Evolutionary conservation across 2,797 vertebrate genomes (phyloP), one percentile per base, ranked within the genome.

Genomic region (Megaceryle alcyon): DNA sequence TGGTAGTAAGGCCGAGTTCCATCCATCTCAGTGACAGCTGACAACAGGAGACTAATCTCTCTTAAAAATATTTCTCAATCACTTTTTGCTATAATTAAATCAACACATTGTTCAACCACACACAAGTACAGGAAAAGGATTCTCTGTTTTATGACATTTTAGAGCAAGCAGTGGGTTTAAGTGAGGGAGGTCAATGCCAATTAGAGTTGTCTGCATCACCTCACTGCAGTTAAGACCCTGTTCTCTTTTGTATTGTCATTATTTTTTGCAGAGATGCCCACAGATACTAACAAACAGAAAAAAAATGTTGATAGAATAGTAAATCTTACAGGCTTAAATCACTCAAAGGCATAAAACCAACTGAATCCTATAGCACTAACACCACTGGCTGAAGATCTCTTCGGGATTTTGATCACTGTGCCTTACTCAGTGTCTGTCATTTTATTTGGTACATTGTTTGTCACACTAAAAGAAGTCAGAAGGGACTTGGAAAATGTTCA

Each of bases 21-120:
- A 98, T 98, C 95, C 82, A 96, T 98, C 96, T 97, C 93, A 37
- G 88, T 97, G 97, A 96, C 96, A 97, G 84, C 56, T 97, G 88
- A 97, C 92, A 97, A 92, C 22, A 26, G 68, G 56, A 97, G 94
- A 94, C 86, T 96, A 97, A 95, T 93, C 96, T 96, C 70, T 96
- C 78, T 94, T 92, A 95, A 96, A 97, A 97, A 91, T 64, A 95
- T 31, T 96, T 97, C 53, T 80, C 82, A 97, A 92, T 95, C 83
- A 83, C 61, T 88, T 94, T 87, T 94, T 71, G 17, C 39, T 88
- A 39, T 75, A 96, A 95, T 95, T 96, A 97, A 96, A 94, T 94
- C 66, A 94, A 88, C 46, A 71, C 19, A 79, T 8, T 69, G 77
- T 82, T 73, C 78, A 86, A 31, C 13, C 41, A 77, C 94, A 75